Evolutionary conservation across 1,140 invertebrate genomes (phyloP).

Genomic region (Apis mellifera): Amel_HAv3.1 CM009933.2:11603001-11603500

Average conservation of each 20-base stretch:
- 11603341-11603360: too few species aligned
- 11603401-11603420: conserved; percentile 41
- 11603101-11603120: conserved; percentile 34
- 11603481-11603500: conserved; percentile 69
- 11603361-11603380: background rate
- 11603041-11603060: conserved; percentile 9
- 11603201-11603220: too few species aligned
- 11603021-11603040: background rate
- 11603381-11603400: background rate
- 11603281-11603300: too few species aligned
- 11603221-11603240: too few species aligned
- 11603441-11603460: conserved; percentile 58
- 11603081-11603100: conserved; percentile 25
- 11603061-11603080: conserved; percentile 10
- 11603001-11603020: background rate
- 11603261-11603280: too few species aligned
- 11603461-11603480: conserved; percentile 32
- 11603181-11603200: background rate
- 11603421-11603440: conserved; percentile 45
- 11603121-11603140: conserved; percentile 46
- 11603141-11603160: conserved; percentile 17
- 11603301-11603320: too few species aligned
- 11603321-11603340: too few species aligned
- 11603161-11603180: background rate
- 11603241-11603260: too few species aligned